phyloP scores from a whole-genome alignment of 92 coral and sea anemone genomes.

The Hydrozoanthus gracilis region DNA sequence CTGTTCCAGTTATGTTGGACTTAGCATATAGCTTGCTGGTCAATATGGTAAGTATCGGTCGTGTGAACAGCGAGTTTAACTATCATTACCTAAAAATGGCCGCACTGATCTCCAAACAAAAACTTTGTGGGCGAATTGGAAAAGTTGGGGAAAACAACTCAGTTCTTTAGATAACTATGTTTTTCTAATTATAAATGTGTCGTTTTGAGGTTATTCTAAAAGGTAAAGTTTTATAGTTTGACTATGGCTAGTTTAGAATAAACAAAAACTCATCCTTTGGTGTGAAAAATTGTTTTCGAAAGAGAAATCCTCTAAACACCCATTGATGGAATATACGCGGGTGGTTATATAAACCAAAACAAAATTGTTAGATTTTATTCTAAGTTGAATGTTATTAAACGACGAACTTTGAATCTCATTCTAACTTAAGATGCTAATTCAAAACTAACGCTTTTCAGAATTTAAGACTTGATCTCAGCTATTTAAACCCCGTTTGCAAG shows the following conservation, averaged over 20 bases:
- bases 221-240: not conserved
- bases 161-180: not conserved
- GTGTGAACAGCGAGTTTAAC: not conserved
- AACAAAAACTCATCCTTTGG: not conserved
- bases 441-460: too few species aligned
- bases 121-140: not conserved
- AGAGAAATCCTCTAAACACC: too few species aligned
- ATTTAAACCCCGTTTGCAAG: too few species aligned
- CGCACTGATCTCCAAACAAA: not conserved
- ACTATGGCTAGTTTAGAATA: not conserved
- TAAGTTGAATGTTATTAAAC: too few species aligned
- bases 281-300: too few species aligned
- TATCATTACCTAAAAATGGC: not conserved
- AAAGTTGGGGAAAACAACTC: not conserved
- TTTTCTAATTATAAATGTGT: not conserved
- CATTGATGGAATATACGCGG: too few species aligned
- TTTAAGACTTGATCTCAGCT: too few species aligned
- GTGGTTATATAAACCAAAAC: too few species aligned
- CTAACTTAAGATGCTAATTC: too few species aligned
- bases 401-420: too few species aligned
- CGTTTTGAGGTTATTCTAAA: not conserved
- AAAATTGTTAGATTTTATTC: too few species aligned
- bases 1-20: conserved; percentile 21
- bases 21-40: conserved; percentile 43
- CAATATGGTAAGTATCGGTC: conserved; percentile 35